Base-by-base conservation (phyloP, 2,888 invertebrate species). In the Cosmopolites sordidus region DNA sequence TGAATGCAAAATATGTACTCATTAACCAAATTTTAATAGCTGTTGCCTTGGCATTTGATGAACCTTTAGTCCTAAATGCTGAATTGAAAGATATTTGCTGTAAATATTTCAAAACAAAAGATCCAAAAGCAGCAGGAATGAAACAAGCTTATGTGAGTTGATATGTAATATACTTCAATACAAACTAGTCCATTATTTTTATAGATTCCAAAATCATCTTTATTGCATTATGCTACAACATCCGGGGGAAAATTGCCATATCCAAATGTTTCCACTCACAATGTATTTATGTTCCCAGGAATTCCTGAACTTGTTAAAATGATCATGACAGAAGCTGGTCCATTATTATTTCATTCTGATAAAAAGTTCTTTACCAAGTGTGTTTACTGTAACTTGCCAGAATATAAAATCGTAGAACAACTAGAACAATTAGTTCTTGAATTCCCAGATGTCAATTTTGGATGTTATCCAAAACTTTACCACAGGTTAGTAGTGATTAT, bases 231-330 rank as follows among this genome's bases (percentile, higher is more conserved):
- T 66, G 72, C 72, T 1, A 64, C 61, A 22, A 67, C 69, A 48
- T 66, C 43, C 66, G 67, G 59, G 2, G 54, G 66, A 41, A 59
- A 60, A 16, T 60, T 72, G 18, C 61, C 70, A 62, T 75, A 77
- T 73, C 74, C 79, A 43, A 71, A 75, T 61, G 66, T 79, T 37
- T 70, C 71, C 14, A 58, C 85, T 9, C 69, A 71, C 37, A 88
- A 88, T 70, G 84, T 87, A 1, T 82, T 79, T 62, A 78, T 86
- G 49, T 83, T 87, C 62, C 87, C 88, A 30, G 87, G 87, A 1
- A 80, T 87, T 39, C 87, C 87, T 1, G 72, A 76, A 58, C 75
- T 78, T 43, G 68, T 78, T 43, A 66, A 74, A 59, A 68, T 64
- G 51, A 69, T 74, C 1, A 77, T 79, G 51, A 65, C 64, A 39